Base-by-base conservation (phyloP, 2,888 invertebrate genomes). In the Temnothorax ravouxi region DNA sequence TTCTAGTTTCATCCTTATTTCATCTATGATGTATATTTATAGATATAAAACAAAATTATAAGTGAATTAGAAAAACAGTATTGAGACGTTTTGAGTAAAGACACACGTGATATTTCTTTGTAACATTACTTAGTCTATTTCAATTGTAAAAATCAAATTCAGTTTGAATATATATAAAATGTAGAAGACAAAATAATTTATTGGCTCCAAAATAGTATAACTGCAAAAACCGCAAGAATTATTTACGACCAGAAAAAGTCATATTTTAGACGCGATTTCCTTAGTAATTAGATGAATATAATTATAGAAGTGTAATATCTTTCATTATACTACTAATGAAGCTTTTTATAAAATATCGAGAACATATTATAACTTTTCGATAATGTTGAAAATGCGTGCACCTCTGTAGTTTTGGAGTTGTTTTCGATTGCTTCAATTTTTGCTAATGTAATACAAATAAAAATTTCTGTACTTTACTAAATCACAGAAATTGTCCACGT, bases 101-200 rank as follows among this genome's bases (percentile, higher is more conserved):
- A n/a, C 1, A 71, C 13, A 71, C 21, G 21, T 71, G 38, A 38
- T 67, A 18, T 50, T 18, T 67, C 9, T 47, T 8, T 47, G 25
- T 3, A 67, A 47, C 8, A 21, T 4, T 41, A 21, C 41, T 41
- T 67, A 18, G 15, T 18, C 4, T 50, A 67, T 11, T 6, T 34
- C 11, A 11, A 29, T 11, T 47, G 11, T 47, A 50, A 67, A 67
- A 47, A 67, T 25, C 38, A 67, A 8, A 47, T 50, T 21, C 2
- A 50, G 3, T 64, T 64, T 21, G 15, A 25, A 41, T 64, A 34
- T 69, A 11, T 69, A 13, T 29, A 52, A 6, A 52, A 52, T 52
- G 69, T 11, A n/a, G 29, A 34, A 50, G 34, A 6, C 2, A 50
- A 67, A 67, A 67, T 50, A 3, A 67, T 67, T 67, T 47, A 67